phyloP scores from a whole-genome alignment of 1,140 invertebrate species.

The Drosophila pseudoananassae region DNA sequence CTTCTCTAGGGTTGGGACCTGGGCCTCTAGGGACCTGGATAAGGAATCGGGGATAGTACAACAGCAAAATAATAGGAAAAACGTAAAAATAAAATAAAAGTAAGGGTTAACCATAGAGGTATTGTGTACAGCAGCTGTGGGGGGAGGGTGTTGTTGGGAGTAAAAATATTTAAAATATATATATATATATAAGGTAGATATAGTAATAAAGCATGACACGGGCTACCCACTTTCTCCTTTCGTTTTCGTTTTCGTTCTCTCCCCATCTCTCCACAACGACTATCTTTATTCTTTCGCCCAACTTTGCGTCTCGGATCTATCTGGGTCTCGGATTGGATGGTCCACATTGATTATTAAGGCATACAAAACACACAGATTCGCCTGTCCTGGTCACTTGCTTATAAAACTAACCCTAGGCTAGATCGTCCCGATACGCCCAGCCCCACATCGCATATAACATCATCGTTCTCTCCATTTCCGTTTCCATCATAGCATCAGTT shows the following conservation, averaged over 20 bases:
- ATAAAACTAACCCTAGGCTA: constrained; percentile 17
- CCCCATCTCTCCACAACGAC: constrained; percentile 7
- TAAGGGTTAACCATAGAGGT: no score
- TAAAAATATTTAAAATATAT: constrained; percentile 4
- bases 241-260: no score
- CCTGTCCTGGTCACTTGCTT: constrained; percentile 12
- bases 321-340: constrained; percentile 48
- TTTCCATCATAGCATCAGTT: neutral
- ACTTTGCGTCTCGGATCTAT: constrained; percentile 7
- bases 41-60: neutral
- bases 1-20: neutral
- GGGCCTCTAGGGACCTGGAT: neutral
- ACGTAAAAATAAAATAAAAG: neutral
- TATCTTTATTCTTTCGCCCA: neutral
- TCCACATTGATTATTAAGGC: constrained; percentile 72
- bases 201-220: constrained; percentile 19
- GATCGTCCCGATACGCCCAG: no score
- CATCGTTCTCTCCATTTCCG: constrained; percentile 8
- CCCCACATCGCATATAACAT: no score
- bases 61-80: constrained; percentile 24
- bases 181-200: neutral
- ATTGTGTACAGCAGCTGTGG: constrained; percentile 15
- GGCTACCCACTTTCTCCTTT: constrained; percentile 3
- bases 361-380: constrained; percentile 64
- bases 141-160: neutral